Conservation (phyloP, 2,113 vertebrate genomes). For the Neodon shergylaensis region DNA sequence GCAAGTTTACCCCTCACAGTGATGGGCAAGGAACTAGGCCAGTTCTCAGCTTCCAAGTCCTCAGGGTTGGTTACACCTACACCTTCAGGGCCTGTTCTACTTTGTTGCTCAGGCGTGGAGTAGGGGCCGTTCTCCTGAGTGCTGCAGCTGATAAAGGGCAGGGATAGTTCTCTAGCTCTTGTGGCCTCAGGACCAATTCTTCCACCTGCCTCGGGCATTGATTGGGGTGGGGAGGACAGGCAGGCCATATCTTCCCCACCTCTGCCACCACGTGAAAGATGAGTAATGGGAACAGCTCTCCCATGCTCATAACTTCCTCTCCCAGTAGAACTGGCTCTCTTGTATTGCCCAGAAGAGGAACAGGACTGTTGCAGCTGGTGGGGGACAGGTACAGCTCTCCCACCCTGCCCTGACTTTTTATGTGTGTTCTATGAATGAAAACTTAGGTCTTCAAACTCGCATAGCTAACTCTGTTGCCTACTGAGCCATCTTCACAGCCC, state of each 20-base stretch:
- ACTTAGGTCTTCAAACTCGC: neutral
- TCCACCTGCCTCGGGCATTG: neutral
- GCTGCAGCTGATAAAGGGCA: neutral
- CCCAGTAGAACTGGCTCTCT: neutral
- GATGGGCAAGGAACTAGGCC: neutral
- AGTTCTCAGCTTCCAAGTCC: neutral
- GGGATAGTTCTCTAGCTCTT: neutral
- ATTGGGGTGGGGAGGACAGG: neutral
- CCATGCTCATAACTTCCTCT: neutral
- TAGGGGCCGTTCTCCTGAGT: neutral
- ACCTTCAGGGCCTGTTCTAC: neutral
- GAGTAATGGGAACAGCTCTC: neutral
- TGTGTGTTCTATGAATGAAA: neutral
- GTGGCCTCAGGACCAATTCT: neutral
- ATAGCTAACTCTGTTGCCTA: neutral
- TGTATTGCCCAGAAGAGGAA: neutral
- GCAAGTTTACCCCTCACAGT: neutral
- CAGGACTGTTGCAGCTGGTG: neutral
- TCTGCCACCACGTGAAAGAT: neutral
- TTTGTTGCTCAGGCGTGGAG: neutral
- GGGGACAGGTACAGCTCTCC: neutral
- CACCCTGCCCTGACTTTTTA: neutral
- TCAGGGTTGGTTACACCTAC: neutral
- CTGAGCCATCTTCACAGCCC: neutral
- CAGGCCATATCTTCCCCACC: neutral